Base-by-base conservation (phyloP, 2,113 vertebrate species). In the Bungarus multicinctus region DNA sequence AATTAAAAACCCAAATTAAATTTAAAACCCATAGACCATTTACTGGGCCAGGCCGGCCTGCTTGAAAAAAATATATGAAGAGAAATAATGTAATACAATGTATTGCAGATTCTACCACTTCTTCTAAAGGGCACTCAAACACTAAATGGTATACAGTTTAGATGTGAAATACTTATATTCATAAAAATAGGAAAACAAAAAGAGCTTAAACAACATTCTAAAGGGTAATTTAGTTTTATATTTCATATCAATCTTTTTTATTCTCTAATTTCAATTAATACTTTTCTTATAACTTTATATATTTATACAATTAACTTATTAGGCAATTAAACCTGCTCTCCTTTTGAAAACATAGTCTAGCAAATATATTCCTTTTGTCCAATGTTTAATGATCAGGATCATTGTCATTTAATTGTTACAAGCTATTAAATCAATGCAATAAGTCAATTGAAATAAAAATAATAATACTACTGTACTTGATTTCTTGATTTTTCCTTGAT, bases 361-460 rank as follows among this genome's bases (percentile, higher is more conserved):
- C 74, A 81, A 81, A 81, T 7, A 81, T 34, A 39, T 22, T 34
- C 5, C 16, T 81, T 81, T 81, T 81, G 74, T 81, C 74, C 74
- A 81, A 81, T 88, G 53, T 47, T 12, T 0, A 89, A 57, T 25
- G 50, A 88, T 53, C 30, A 2, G 0, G 0, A 89, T 50, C 58
- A 30, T n/a, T 45, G 1, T 60, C 16, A 64, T n/a, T 64, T 60
- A 64, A 89, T 60, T 50, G 11, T 30, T 30, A 30, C 30, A 20
- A 47, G 43, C 18, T 4, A 58, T 43, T 58, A 89, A 58, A 58
- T 89, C 39, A 16, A 25, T 89, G 39, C 27, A 89, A 60, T 47
- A 64, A 60, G 30, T 47, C 14, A 8, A 89, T 1, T 45, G 34
- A 57, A 89, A 89, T 58, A 23, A 45, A 89, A 23, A 60, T 55